phyloP scores from a whole-genome alignment of 2,113 vertebrate genomes.

The Ciconia maguari region DNA sequence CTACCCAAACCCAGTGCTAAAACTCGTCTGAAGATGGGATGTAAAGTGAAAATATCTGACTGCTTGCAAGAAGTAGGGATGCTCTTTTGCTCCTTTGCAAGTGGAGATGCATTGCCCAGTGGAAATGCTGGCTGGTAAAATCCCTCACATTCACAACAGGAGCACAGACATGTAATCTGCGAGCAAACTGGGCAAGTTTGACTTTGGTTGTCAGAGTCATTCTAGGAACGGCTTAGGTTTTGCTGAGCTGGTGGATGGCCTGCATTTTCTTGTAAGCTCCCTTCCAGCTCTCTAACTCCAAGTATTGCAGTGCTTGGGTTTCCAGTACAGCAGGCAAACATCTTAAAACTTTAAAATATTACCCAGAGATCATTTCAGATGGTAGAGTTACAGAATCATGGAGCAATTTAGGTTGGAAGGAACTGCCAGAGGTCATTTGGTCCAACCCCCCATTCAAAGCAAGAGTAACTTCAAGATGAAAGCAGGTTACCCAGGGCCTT shows the following conservation, averaged over 20 bases:
- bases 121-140: not conserved
- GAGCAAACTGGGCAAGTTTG: not conserved
- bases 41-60: not conserved
- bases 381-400: not conserved
- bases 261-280: not conserved
- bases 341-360: not conserved
- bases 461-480: not conserved
- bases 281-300: not conserved
- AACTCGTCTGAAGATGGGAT: not conserved
- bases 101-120: not conserved
- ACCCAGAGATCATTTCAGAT: not conserved
- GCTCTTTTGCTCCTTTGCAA: not conserved
- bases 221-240: not conserved
- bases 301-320: not conserved
- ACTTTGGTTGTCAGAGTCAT: not conserved
- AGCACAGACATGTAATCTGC: not conserved
- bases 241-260: not conserved
- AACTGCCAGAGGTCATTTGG: not conserved
- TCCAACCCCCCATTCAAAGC: not conserved
- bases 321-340: not conserved
- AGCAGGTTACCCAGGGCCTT: not conserved
- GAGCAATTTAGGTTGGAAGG: not conserved
- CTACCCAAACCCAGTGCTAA: not conserved
- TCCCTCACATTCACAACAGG: not conserved
- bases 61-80: not conserved